Evolutionary conservation across 2,113 vertebrate genomes (phyloP), one percentile per base, ranked within the genome.

Genomic region (Sminthopsis crassicaudata): DNA sequence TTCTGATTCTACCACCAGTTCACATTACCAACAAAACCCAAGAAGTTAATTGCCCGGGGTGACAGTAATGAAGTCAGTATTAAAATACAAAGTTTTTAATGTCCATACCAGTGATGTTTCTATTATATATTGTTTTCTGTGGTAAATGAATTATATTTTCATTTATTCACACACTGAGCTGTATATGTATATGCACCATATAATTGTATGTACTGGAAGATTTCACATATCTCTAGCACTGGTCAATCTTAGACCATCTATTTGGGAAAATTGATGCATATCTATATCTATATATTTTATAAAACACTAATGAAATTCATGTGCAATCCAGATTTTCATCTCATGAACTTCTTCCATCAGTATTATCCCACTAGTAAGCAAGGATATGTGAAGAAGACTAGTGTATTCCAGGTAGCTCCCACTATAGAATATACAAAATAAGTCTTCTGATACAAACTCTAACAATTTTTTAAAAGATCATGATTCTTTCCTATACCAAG

Each of bases 221-320:
- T 97, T 96, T 96, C 51, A 94, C 95, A 97, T 76, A 91, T 96
- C 46, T 94, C 94, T 53, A 94, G 57, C 95, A 96, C 95, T 96
- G 91, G 96, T 97, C 97, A 91, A 91, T 93, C 57, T 96, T 97
- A 95, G 90, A 2, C 94, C 97, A 93, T 96, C 84, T 95, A 95
- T 76, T 97, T 96, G 96, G 84, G 46, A 94, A 94, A 97, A 97
- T 91, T 95, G 95, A 97, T 96, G 46, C 90, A 93, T 94, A 89
- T 91, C 50, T 7, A 50, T 50, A 50, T 53, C 14, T 22, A 23
- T 23, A 92, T 96, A 54, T 97, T 95, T 91, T 92, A 94, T 76
- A 94, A 93, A 96, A 97, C 95, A 95, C 95, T 96, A 96, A 96
- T 96, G 95, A 97, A 97, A 97, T 93, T 94, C 96, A 96, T 92